phyloP scores from a whole-genome alignment of 2,888 invertebrate genomes.

The Pollenia amentaria region DNA sequence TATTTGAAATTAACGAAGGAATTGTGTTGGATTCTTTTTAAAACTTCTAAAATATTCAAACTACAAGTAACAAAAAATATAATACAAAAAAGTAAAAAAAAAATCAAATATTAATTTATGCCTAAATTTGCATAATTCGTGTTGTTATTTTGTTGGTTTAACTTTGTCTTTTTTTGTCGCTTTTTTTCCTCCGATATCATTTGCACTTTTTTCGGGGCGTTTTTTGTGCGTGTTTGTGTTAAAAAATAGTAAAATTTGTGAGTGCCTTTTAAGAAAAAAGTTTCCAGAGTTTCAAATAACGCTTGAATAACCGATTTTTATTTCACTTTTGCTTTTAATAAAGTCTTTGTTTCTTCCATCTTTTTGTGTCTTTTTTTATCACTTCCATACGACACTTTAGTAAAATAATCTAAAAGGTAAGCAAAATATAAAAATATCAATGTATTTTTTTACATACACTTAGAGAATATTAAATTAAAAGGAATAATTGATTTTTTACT shows the following conservation, averaged over 20 bases:
- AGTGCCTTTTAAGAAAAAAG: constrained; percentile 37
- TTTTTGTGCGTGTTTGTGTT: constrained; percentile 43
- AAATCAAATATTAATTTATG: constrained; percentile 45
- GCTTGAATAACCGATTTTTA: constrained; percentile 66
- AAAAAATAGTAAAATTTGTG: constrained; percentile 37
- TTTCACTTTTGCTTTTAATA: constrained; percentile 44
- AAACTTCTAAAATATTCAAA: background rate
- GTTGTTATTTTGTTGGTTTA: background rate
- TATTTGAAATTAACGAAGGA: constrained; percentile 17
- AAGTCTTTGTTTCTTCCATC: constrained; percentile 34
- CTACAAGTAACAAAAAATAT: background rate
- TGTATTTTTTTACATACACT: constrained; percentile 28
- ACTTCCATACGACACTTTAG: constrained; percentile 60
- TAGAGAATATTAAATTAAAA: constrained; percentile 3
- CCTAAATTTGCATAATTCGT: constrained; percentile 65
- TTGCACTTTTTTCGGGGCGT: constrained; percentile 19
- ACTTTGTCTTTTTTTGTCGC: constrained; percentile 8
- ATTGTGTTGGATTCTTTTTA: background rate
- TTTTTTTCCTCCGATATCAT: constrained; percentile 4
- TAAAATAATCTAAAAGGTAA: constrained; percentile 73
- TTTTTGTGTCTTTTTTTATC: constrained; percentile 18
- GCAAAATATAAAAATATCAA: constrained; percentile 44
- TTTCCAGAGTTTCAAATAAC: constrained; percentile 62
- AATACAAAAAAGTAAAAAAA: constrained; percentile 5
- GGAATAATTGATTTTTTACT: background rate